These are phyloP conservation scores for Furcifer pardalis DNA, from an alignment of 2,797 vertebrate genomes.

Conservation along the genomic window DNA sequence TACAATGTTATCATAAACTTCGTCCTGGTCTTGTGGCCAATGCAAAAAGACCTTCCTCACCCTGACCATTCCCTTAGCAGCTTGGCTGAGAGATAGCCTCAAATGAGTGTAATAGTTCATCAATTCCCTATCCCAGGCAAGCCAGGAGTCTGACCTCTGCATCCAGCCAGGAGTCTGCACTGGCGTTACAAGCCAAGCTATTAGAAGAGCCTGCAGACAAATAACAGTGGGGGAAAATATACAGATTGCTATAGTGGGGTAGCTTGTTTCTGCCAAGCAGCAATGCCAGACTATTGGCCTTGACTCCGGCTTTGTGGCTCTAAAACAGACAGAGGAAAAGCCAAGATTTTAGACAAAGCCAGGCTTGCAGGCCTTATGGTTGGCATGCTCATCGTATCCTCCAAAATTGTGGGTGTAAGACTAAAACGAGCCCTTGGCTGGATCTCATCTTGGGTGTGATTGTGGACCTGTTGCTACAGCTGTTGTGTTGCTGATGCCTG, in stretches of 20 bases:
- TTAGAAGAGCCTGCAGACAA: conserved; percentile 39
- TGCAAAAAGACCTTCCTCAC: not conserved
- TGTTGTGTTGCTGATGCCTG: not conserved
- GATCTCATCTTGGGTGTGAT: not conserved
- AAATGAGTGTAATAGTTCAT: not conserved
- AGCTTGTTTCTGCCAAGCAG: conserved; percentile 47
- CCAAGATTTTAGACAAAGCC: conserved; percentile 38
- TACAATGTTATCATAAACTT: no score
- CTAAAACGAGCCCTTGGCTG: conserved; percentile 47
- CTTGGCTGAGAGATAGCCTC: not conserved
- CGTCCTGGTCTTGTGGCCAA: not conserved
- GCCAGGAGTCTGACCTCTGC: conserved; percentile 41
- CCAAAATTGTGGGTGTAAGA: conserved; percentile 43
- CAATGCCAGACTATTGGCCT: conserved; percentile 52
- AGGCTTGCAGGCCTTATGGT: conserved; percentile 52
- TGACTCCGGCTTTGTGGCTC: conserved; percentile 46
- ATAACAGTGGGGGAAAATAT: conserved; percentile 56
- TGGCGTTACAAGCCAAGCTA: conserved; percentile 59
- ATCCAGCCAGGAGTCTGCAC: conserved; percentile 46
- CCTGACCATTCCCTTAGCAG: not conserved
- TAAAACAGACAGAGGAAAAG: conserved; percentile 37
- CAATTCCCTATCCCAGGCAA: conserved; percentile 19
- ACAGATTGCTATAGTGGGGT: conserved; percentile 65
- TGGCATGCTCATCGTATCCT: conserved; percentile 21
- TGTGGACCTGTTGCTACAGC: not conserved